Evolutionary conservation across 2,888 invertebrate genomes (phyloP).

Genomic region (Taenaris catops): DNA sequence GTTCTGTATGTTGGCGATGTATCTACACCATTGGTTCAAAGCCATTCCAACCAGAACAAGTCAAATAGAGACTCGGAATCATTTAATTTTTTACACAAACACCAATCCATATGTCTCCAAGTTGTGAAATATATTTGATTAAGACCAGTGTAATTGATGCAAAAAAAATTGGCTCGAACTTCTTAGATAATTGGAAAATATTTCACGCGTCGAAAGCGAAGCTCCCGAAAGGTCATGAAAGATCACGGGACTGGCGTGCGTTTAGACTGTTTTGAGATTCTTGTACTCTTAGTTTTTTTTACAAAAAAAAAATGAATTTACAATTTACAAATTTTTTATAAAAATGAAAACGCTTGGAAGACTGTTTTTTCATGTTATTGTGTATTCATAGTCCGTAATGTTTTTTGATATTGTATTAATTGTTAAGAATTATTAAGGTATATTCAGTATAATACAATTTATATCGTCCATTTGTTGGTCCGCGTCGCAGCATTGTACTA

Average conservation of each 20-base stretch:
- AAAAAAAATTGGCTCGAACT: conserved; percentile 54
- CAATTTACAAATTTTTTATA: conserved; percentile 76
- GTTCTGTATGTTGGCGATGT: too few species aligned
- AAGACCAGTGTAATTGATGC: conserved; percentile 41
- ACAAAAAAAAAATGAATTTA: conserved; percentile 41
- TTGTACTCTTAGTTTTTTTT: conserved; percentile 59
- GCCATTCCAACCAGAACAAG: too few species aligned
- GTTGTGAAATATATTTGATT: conserved; percentile 21
- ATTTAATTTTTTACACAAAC: conserved; percentile 7
- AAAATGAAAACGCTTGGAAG: conserved; percentile 68
- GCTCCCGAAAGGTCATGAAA: background rate
- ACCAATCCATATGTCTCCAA: conserved; percentile 17
- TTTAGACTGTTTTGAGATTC: conserved; percentile 61
- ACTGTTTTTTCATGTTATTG: conserved; percentile 72
- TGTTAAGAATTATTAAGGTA: conserved; percentile 51
- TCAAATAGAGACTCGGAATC: too few species aligned
- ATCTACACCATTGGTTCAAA: too few species aligned
- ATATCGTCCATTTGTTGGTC: conserved; percentile 24
- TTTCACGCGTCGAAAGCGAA: conserved; percentile 25
- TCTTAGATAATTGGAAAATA: conserved; percentile 37
- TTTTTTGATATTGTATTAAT: conserved; percentile 71
- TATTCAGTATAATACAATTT: conserved; percentile 40
- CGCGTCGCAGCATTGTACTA: conserved; percentile 16
- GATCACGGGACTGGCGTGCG: conserved; percentile 31
- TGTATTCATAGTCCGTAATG: conserved; percentile 70